phyloP scores from a whole-genome alignment of 2,888 invertebrate species.

The Lycophotia porphyrea region DNA sequence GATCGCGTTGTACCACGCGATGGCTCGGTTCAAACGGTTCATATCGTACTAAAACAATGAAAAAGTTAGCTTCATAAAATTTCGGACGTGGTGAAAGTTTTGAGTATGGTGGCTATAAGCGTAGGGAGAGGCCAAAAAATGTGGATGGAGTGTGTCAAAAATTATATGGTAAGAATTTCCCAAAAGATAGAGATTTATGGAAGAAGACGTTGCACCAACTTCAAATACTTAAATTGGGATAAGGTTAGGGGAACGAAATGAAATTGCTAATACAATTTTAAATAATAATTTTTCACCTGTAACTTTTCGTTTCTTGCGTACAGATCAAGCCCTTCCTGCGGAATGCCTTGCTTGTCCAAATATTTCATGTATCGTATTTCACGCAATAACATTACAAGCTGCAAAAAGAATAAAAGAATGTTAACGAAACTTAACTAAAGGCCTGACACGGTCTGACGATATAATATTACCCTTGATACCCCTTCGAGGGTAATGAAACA shows the following conservation, averaged over 20 bases:
- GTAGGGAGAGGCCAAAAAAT: not conserved
- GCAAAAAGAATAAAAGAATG: constrained; percentile 52
- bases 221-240: not conserved
- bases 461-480: no score
- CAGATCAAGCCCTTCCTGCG: constrained; percentile 91
- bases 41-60: constrained; percentile 85
- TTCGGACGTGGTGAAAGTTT: not conserved
- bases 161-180: not conserved
- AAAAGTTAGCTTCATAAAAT: not conserved
- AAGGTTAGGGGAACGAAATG: not conserved
- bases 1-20: constrained; percentile 96
- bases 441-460: no score
- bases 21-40: constrained; percentile 91
- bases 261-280: not conserved
- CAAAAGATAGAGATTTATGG: not conserved
- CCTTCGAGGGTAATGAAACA: no score
- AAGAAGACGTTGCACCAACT: not conserved
- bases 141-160: not conserved
- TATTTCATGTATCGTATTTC: constrained; percentile 95
- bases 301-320: constrained; percentile 93
- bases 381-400: constrained; percentile 93
- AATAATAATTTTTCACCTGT: constrained; percentile 80
- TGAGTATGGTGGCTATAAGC: not conserved
- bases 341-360: constrained; percentile 91
- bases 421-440: no score